phyloP scores from a whole-genome alignment of 2,113 vertebrate genomes.

The Anser brachyrhynchus region DNA sequence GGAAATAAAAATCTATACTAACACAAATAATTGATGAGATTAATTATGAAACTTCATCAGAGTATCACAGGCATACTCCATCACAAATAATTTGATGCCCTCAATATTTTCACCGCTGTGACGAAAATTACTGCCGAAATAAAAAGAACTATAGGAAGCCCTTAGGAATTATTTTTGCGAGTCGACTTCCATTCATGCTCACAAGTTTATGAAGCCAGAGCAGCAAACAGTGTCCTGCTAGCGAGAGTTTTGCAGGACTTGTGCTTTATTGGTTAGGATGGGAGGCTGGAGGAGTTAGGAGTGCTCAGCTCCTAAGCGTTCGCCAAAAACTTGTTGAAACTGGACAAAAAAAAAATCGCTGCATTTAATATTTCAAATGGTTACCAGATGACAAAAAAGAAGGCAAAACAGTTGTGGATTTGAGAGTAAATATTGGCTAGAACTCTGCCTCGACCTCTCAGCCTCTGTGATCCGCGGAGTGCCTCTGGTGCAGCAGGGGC shows the following conservation, averaged over 20 bases:
- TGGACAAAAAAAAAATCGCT: background rate
- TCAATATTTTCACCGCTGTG: background rate
- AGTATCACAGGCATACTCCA: background rate
- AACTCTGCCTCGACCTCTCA: background rate
- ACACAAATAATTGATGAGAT: slow-evolving; percentile 7
- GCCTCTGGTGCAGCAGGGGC: background rate
- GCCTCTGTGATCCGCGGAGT: background rate
- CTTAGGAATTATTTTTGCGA: background rate
- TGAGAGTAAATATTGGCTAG: slow-evolving; percentile 30
- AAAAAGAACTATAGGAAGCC: background rate
- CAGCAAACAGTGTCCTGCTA: background rate
- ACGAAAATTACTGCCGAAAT: background rate
- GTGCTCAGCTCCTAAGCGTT: slow-evolving; percentile 33
- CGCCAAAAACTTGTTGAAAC: slow-evolving; percentile 73
- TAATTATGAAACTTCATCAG: slow-evolving; percentile 10
- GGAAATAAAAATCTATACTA: background rate
- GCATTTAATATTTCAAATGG: slow-evolving; percentile 35
- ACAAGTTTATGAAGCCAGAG: background rate
- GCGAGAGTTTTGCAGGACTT: background rate
- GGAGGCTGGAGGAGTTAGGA: background rate
- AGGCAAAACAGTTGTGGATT: background rate
- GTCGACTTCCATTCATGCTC: background rate
- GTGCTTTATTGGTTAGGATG: background rate
- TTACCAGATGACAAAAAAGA: slow-evolving; percentile 37
- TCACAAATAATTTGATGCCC: background rate